phyloP scores from a whole-genome alignment of 2,888 invertebrate species.

The Cyclophora albipunctata region DNA sequence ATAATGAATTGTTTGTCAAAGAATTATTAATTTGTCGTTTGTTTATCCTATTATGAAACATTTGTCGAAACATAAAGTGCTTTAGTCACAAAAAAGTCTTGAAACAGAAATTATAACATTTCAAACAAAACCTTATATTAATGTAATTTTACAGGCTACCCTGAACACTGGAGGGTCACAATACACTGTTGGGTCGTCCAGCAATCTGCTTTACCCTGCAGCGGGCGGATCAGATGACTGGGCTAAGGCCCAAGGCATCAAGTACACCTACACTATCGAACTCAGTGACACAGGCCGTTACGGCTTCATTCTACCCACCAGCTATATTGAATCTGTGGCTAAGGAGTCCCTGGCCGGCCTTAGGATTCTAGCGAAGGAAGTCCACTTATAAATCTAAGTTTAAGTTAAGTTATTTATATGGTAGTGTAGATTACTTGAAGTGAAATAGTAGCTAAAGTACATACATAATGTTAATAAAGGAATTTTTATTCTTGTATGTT shows the following conservation, averaged over 20 bases:
- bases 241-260: slow-evolving; percentile 90
- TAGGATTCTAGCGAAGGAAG: slow-evolving; percentile 69
- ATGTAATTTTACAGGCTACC: slow-evolving; percentile 67
- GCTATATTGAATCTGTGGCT: slow-evolving; percentile 83
- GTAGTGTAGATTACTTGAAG: neutral
- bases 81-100: no score
- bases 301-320: slow-evolving; percentile 91
- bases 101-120: neutral
- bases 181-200: slow-evolving; percentile 86
- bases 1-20: no score
- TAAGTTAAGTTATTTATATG: slow-evolving; percentile 2
- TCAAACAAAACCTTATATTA: neutral
- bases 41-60: no score
- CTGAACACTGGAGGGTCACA: slow-evolving; percentile 72
- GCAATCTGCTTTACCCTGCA: slow-evolving; percentile 85
- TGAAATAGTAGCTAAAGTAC: neutral
- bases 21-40: no score
- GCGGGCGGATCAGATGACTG: slow-evolving; percentile 92
- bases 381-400: slow-evolving; percentile 20
- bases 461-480: no score
- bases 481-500: no score
- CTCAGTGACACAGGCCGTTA: slow-evolving; percentile 88
- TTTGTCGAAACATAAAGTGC: no score
- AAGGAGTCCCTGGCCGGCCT: slow-evolving; percentile 84
- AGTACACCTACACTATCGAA: slow-evolving; percentile 93